Base-by-base conservation (phyloP, 2,113 vertebrate species). In the Bufo gargarizans region DNA sequence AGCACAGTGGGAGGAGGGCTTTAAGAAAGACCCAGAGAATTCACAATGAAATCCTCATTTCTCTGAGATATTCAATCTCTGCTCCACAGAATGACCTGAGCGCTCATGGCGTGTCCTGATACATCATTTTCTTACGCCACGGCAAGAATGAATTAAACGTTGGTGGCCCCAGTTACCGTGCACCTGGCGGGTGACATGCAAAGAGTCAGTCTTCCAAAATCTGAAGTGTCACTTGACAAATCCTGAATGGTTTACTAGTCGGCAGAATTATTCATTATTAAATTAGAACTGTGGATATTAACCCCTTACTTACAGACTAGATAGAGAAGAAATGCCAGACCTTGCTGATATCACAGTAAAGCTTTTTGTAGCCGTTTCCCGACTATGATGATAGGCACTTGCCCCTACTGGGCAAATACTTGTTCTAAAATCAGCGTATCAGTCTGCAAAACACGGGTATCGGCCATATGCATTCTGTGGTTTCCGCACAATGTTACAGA, bases 31-130 rank as follows among this genome's bases (percentile, higher is more conserved):
- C 58, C 80, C 22, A 77, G 22, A 88, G 82, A 78, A 84, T 78
- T 84, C 87, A 89, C 87, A 89, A 89, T 89, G 82, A 84, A 89
- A 89, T 89, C 82, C 82, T 84, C 77, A 89, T 84, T 89, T 89
- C 87, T 89, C 19, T 22, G 59, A 84, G 59, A 78, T 49, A 89
- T 89, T 84, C 87, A 84, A 89, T 89, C 87, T 89, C 82, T 89
- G 80, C 49, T 77, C 77, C 47, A 55, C 72, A 77, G 55, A 67
- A 82, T 77, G 86, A 88, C 87, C 87, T 77, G 55, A 67, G 81
- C 81, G 43, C 78, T 82, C 78, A 84, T 63, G 58, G 6, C 63
- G 16, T 3, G 72, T 65, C 59, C 72, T 67, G n/a, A 84, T 72
- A 88, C 56, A 88, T 88, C 81, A 77, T 77, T 88, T 56, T 84